Conservation (phyloP, 2,888 invertebrate species). For the Drosophila monieri region DNA sequence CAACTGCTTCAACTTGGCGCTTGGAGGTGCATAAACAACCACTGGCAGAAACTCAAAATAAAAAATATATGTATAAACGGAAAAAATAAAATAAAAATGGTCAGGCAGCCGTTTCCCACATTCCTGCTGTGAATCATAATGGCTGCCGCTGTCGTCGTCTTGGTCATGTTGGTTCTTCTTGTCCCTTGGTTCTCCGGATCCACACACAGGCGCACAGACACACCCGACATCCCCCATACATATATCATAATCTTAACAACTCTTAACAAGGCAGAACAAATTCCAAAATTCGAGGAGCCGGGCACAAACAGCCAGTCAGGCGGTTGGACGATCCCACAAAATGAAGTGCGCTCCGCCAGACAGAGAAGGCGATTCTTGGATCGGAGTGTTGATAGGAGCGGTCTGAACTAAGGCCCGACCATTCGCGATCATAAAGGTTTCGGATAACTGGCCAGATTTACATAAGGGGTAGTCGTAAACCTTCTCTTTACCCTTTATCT, state of each 20-base stretch:
- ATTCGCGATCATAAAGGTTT: constrained; percentile 17
- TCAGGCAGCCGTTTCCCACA: constrained; percentile 80
- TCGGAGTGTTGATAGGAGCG: constrained; percentile 2
- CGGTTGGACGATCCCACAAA: constrained; percentile 69
- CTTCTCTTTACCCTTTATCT: not conserved
- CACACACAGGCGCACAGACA: constrained; percentile 24
- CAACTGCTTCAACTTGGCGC: constrained; percentile 10
- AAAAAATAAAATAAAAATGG: constrained; percentile 61
- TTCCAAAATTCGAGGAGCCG: constrained; percentile 77
- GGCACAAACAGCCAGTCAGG: constrained; percentile 68
- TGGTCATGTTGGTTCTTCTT: constrained; percentile 42
- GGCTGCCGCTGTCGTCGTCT: constrained; percentile 73
- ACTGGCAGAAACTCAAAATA: constrained; percentile 33
- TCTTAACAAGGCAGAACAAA: constrained; percentile 83
- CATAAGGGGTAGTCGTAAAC: constrained; percentile 9
- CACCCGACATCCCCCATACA: constrained; percentile 53
- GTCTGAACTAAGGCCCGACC: constrained; percentile 6
- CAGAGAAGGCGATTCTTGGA: constrained; percentile 37
- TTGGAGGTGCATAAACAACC: constrained; percentile 45
- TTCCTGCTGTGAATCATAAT: constrained; percentile 82
- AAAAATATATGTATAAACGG: constrained; percentile 28
- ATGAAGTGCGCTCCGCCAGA: constrained; percentile 68
- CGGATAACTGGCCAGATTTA: constrained; percentile 3
- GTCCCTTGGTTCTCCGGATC: constrained; percentile 22
- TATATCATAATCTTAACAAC: constrained; percentile 83